These are phyloP conservation scores for Xenopus tropicalis DNA, from an alignment of 2,113 vertebrate species.

Conservation along the genomic window UCB_Xtro_10.0 CM004447.2:32909501-32910000, in stretches of 20 bases:
- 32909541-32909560: neutral
- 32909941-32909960: no score
- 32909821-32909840: no score
- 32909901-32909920: no score
- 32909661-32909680: conserved; percentile 20
- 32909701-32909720: neutral
- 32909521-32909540: conserved; percentile 1
- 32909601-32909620: neutral
- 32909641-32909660: neutral
- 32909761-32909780: no score
- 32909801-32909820: no score
- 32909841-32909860: no score
- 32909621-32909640: neutral
- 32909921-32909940: no score
- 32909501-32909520: conserved; percentile 12
- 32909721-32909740: neutral
- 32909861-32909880: no score
- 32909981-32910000: no score
- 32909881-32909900: no score
- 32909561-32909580: conserved; percentile 1
- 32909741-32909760: neutral
- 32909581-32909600: neutral
- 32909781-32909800: no score
- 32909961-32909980: no score
- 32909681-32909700: conserved; percentile 1